These are phyloP conservation scores for Drosophila tani DNA, from an alignment of 1,140 invertebrate species.

Conservation along the genomic window DNA sequence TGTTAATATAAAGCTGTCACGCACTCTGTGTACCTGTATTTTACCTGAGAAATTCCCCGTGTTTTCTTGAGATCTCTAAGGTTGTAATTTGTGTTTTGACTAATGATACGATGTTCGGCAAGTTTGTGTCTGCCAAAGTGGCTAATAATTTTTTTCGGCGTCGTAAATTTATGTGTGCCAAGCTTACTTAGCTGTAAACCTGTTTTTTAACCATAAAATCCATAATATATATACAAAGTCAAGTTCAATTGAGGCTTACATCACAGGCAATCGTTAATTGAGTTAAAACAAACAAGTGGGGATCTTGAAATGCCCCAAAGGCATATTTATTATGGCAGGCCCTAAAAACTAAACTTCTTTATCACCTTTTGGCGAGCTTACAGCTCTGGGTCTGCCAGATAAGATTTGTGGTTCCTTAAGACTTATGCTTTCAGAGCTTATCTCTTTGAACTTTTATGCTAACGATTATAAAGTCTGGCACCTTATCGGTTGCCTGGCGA, in stretches of 20 bases:
- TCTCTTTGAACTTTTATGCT: constrained; percentile 44
- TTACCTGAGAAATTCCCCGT: constrained; percentile 1
- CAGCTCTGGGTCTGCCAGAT: constrained; percentile 10
- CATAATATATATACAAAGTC: constrained; percentile 17
- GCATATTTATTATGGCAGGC: constrained; percentile 40
- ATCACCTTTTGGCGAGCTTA: constrained; percentile 15
- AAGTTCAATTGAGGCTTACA: constrained; percentile 42
- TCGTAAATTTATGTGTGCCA: constrained; percentile 57
- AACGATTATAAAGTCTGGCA: constrained; percentile 30
- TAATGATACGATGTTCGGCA: constrained; percentile 28
- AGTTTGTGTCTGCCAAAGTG: constrained; percentile 8
- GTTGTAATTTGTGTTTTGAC: constrained; percentile 22
- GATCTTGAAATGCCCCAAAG: constrained; percentile 24
- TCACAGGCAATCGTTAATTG: constrained; percentile 30
- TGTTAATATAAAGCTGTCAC: not conserved
- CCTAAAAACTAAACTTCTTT: constrained; percentile 31
- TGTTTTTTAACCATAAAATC: constrained; percentile 8
- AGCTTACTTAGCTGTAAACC: constrained; percentile 36
- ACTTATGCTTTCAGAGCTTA: constrained; percentile 20
- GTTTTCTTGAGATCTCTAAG: constrained; percentile 6
- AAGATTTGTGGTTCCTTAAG: not conserved
- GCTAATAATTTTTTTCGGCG: constrained; percentile 28
- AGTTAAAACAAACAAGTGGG: not conserved
- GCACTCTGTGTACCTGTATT: not conserved
- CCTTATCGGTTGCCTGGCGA: constrained; percentile 33